Conservation (phyloP, 1,140 invertebrate genomes). For the Odontomachus brunneus region DNA sequence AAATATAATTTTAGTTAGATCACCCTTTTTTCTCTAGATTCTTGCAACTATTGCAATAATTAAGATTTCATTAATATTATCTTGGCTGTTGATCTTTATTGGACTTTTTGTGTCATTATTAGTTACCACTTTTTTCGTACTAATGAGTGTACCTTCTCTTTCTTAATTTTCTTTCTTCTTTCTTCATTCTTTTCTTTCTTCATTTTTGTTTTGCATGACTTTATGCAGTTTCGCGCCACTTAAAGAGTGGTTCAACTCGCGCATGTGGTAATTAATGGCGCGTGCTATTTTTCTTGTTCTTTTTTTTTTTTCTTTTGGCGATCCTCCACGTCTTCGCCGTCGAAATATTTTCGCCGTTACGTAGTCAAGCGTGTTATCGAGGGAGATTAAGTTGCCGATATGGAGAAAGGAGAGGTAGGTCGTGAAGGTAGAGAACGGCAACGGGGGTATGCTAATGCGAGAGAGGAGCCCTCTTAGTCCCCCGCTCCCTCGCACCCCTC, state of each 20-base stretch:
- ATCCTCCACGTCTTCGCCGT: neutral
- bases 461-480: conserved; percentile 63
- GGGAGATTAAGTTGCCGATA: conserved; percentile 76
- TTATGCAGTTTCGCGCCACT: neutral
- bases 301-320: neutral
- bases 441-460: conserved; percentile 77
- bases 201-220: neutral
- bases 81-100: too few relatives aligned
- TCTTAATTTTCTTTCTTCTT: too few relatives aligned
- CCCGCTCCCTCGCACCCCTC: conserved; percentile 17
- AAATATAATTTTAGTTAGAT: too few relatives aligned
- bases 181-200: too few relatives aligned
- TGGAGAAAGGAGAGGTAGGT: conserved; percentile 68
- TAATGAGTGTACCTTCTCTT: too few relatives aligned
- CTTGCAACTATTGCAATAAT: too few relatives aligned
- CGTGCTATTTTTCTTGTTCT: neutral
- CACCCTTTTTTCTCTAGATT: too few relatives aligned
- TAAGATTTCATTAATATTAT: neutral
- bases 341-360: conserved; percentile 35
- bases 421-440: conserved; percentile 46
- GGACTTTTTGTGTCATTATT: too few relatives aligned
- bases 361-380: conserved; percentile 66
- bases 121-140: too few relatives aligned
- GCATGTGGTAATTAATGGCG: neutral
- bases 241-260: neutral